Evolutionary conservation across 92 coral and sea anemone genomes (phyloP).

Genomic region (Epizoanthus scotinus): DNA sequence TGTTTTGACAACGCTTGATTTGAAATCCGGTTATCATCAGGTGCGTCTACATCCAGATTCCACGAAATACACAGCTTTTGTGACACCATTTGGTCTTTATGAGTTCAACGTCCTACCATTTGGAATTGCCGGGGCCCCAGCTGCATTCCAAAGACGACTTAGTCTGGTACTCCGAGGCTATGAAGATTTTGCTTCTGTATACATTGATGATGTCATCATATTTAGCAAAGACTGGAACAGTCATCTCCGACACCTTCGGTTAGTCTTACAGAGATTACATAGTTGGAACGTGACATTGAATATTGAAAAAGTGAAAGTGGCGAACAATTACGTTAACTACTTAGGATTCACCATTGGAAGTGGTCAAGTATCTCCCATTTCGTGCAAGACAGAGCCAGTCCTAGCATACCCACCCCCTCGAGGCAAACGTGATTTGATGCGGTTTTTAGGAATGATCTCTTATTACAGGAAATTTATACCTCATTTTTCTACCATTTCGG

Average conservation of each 20-base stretch:
- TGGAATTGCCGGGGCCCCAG: conserved; percentile 8
- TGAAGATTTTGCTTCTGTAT: conserved; percentile 1
- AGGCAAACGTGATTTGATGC: background rate
- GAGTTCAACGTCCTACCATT: conserved; percentile 1
- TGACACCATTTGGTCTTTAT: background rate
- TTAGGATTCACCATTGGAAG: conserved; percentile 1
- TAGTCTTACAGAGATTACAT: background rate
- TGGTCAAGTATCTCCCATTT: background rate
- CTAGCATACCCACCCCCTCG: background rate
- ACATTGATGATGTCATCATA: background rate
- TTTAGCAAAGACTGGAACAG: background rate
- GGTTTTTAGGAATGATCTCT: conserved; percentile 1
- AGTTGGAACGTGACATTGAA: background rate
- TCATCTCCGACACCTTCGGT: conserved; percentile 7
- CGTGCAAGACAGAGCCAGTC: background rate
- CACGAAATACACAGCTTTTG: background rate
- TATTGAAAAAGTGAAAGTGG: background rate
- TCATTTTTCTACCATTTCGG: conserved; percentile 9
- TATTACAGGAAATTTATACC: background rate
- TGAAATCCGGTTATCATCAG: conserved; percentile 20
- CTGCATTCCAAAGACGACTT: conserved; percentile 2
- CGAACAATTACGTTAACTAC: background rate
- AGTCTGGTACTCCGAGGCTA: background rate
- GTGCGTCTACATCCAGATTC: conserved; percentile 5
- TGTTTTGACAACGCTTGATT: conserved; percentile 9